Conservation (phyloP, 2,113 vertebrate species). For the Caranx ignobilis region DNA sequence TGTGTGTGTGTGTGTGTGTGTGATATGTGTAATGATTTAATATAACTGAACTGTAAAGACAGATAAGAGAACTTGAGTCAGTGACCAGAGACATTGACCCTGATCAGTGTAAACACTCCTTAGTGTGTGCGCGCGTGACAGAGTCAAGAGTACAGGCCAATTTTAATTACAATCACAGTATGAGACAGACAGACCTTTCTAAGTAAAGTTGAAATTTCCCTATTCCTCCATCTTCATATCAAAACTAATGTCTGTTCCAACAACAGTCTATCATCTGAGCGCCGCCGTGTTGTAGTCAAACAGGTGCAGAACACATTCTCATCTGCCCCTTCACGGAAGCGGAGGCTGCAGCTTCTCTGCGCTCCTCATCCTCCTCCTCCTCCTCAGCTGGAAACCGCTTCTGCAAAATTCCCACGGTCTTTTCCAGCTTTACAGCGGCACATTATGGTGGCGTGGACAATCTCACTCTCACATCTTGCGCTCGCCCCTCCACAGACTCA, state of each 20-base stretch:
- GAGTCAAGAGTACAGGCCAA: neutral
- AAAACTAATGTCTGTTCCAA: neutral
- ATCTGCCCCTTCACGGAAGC: constrained; percentile 17
- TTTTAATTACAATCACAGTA: neutral
- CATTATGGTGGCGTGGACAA: neutral
- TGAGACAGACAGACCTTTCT: neutral
- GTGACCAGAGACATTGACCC: too few relatives aligned
- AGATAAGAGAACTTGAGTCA: too few relatives aligned
- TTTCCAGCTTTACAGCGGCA: neutral
- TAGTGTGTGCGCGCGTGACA: neutral
- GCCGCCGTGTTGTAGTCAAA: neutral
- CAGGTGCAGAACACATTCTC: constrained; percentile 32
- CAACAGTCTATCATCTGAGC: neutral
- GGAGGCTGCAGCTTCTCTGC: constrained; percentile 25
- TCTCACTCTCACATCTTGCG: neutral
- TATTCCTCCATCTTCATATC: neutral
- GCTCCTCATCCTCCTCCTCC: neutral
- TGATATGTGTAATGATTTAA: too few relatives aligned
- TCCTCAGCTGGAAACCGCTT: neutral
- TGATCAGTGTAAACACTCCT: too few relatives aligned
- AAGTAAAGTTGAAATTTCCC: neutral
- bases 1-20: too few relatives aligned
- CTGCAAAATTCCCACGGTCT: neutral
- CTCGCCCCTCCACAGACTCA: neutral
- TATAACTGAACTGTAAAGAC: too few relatives aligned